A percentile compares a stretch with the other conserved stretches of the same genome.
phyloP scores from a whole-genome alignment of 2,113 vertebrate genomes.

The Daubentonia madagascariensis region DNA sequence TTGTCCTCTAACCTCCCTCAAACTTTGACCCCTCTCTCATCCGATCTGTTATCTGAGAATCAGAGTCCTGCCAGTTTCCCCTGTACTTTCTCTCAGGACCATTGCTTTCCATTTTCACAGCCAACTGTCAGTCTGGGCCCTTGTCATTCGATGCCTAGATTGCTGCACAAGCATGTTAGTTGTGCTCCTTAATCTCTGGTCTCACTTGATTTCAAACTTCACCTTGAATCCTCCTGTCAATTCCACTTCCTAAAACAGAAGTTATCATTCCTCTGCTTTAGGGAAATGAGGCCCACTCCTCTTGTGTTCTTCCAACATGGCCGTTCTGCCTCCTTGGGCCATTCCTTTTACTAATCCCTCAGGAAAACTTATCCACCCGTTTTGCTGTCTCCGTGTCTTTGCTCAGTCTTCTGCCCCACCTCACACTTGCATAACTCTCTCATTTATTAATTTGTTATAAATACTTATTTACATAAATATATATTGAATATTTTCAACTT shows the following conservation, averaged over 20 bases:
- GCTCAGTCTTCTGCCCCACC: background rate
- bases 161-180: background rate
- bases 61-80: background rate
- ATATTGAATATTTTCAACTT: background rate
- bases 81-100: background rate
- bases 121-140: too few species aligned
- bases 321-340: background rate
- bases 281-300: background rate
- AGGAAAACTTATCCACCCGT: background rate
- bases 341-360: background rate
- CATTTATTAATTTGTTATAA: background rate
- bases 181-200: background rate
- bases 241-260: background rate
- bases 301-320: background rate
- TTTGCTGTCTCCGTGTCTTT: background rate
- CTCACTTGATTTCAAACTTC: slow-evolving; percentile 26
- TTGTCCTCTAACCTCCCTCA: background rate
- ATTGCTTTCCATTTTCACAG: background rate
- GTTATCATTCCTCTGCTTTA: background rate
- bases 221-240: slow-evolving; percentile 13
- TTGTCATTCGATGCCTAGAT: background rate
- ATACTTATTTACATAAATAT: background rate
- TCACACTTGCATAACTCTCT: background rate
- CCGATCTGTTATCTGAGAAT: background rate
- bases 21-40: background rate